A percentile compares a stretch with the other conserved stretches of the same genome.
Evolutionary conservation across 2,797 vertebrate species (phyloP).

Genomic region (Sebastes itinus): DNA sequence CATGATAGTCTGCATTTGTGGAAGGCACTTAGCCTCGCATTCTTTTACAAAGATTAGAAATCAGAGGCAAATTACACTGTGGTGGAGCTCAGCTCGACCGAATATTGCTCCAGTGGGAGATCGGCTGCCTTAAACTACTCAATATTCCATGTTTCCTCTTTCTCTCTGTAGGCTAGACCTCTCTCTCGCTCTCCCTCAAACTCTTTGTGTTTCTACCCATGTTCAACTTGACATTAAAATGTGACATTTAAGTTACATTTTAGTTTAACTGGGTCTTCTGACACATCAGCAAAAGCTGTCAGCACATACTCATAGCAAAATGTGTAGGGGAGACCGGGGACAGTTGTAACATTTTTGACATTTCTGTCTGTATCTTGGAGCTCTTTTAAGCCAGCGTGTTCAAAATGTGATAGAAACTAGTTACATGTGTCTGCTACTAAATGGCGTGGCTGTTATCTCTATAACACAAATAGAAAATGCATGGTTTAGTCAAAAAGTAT

Average conservation of each 20-base stretch:
- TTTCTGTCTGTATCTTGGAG: neutral
- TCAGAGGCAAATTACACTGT: conserved; percentile 91
- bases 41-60: conserved; percentile 87
- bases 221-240: conserved; percentile 28
- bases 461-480: neutral
- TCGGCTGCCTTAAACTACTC: conserved; percentile 77
- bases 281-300: neutral
- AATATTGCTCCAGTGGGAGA: conserved; percentile 86
- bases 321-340: neutral
- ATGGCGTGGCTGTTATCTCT: rapidly evolving
- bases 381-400: neutral
- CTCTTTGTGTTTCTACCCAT: conserved; percentile 12
- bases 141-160: conserved; percentile 47
- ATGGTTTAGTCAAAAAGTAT: neutral
- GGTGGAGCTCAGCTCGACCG: conserved; percentile 84
- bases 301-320: neutral
- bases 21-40: conserved; percentile 74
- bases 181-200: neutral
- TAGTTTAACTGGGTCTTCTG: neutral
- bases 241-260: conserved; percentile 19
- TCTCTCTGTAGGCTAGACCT: neutral
- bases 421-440: neutral
- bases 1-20: conserved; percentile 72
- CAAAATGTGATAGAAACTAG: neutral
- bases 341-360: neutral